These are phyloP conservation scores for Hephaestus fuliginosus DNA, from an alignment of 2,797 vertebrate species.

Conservation along the genomic window DNA sequence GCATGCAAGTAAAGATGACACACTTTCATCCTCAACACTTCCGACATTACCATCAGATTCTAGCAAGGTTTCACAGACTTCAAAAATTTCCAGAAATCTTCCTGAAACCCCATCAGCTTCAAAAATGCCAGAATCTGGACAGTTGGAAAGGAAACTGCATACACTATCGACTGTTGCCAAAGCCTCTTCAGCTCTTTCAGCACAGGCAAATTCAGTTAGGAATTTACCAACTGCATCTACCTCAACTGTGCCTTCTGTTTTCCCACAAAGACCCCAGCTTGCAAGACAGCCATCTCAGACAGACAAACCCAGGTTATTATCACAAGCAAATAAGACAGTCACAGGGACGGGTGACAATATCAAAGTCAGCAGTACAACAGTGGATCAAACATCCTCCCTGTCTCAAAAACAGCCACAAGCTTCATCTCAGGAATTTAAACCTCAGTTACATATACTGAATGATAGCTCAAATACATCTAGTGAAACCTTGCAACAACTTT, in stretches of 20 bases:
- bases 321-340: constrained; percentile 49
- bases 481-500: constrained; percentile 64
- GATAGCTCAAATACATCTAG: constrained; percentile 46
- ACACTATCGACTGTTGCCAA: constrained; percentile 42
- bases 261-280: constrained; percentile 67
- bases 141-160: constrained; percentile 67
- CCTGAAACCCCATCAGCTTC: constrained; percentile 50
- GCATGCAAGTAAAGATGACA: constrained; percentile 64
- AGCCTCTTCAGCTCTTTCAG: constrained; percentile 15
- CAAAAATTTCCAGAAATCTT: constrained; percentile 48
- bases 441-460: constrained; percentile 79
- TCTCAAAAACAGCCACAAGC: constrained; percentile 47
- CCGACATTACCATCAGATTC: constrained; percentile 36
- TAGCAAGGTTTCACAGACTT: constrained; percentile 48
- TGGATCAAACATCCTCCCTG: constrained; percentile 17
- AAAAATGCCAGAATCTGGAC: constrained; percentile 63
- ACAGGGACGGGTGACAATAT: constrained; percentile 11
- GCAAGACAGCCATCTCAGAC: constrained; percentile 76
- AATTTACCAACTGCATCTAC: constrained; percentile 48
- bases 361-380: constrained; percentile 26
- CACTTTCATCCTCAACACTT: constrained; percentile 38
- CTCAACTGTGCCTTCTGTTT: constrained; percentile 45
- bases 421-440: constrained; percentile 37
- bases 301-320: constrained; percentile 40
- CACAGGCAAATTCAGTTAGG: constrained; percentile 36